Evolutionary conservation across 2,888 invertebrate species (phyloP).

Genomic region (Orgyia antiqua): DNA sequence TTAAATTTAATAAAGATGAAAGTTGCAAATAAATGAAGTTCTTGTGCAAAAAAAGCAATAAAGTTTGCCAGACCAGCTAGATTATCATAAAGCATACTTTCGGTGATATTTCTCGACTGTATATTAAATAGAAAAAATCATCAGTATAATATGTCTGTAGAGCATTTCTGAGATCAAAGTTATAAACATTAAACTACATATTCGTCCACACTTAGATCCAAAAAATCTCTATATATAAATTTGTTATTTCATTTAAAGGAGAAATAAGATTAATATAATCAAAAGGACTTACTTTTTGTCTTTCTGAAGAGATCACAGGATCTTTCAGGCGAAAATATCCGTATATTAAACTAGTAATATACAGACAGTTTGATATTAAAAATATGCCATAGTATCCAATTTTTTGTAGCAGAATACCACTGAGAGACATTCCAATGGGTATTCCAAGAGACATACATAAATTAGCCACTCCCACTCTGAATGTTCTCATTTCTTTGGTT

Average conservation of each 20-base stretch:
- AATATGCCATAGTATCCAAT: slow-evolving; percentile 75
- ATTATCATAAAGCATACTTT: too few relatives aligned
- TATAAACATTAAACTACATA: too few relatives aligned
- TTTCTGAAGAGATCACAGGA: slow-evolving; percentile 53
- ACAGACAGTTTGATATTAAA: slow-evolving; percentile 66
- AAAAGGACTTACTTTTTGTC: slow-evolving; percentile 59
- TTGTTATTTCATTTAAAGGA: too few relatives aligned
- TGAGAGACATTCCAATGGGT: slow-evolving; percentile 77
- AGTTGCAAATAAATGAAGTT: background rate
- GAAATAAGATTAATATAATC: background rate
- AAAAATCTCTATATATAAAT: too few relatives aligned
- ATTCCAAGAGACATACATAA: slow-evolving; percentile 80
- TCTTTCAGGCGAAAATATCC: slow-evolving; percentile 68
- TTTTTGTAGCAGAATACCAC: slow-evolving; percentile 72
- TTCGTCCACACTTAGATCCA: too few relatives aligned
- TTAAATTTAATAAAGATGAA: background rate
- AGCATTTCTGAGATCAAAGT: too few relatives aligned
- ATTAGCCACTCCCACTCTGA: slow-evolving; percentile 80
- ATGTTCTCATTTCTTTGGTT: slow-evolving; percentile 77
- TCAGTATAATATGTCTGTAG: too few relatives aligned
- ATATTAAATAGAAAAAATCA: too few relatives aligned
- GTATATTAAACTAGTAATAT: slow-evolving; percentile 73
- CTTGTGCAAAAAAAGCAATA: too few relatives aligned
- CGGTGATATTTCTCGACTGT: too few relatives aligned
- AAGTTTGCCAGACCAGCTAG: too few relatives aligned